These are phyloP conservation scores for Saguinus imperator DNA, from an alignment of 2,113 vertebrate genomes.

Conservation along the genomic window DNA sequence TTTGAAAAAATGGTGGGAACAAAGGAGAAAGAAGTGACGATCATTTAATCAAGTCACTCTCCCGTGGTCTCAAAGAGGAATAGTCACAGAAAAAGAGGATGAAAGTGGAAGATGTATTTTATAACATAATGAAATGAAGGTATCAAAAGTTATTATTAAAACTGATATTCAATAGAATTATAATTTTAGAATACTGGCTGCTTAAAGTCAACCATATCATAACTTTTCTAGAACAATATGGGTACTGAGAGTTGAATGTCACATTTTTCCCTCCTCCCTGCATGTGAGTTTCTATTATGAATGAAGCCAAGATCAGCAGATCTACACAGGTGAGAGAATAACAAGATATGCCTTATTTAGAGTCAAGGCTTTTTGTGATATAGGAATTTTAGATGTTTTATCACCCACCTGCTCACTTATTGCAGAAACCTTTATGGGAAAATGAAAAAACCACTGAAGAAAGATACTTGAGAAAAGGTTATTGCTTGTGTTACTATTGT, in stretches of 20 bases:
- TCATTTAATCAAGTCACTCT: neutral
- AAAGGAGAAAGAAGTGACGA: neutral
- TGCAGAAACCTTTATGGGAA: neutral
- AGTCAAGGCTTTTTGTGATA: neutral
- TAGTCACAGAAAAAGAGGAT: neutral
- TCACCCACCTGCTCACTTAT: neutral
- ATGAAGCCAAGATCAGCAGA: neutral
- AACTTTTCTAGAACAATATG: conserved; percentile 10
- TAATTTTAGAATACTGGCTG: neutral
- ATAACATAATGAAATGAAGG: neutral
- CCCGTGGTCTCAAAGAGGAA: rapidly evolving
- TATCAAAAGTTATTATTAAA: neutral
- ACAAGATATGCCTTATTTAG: neutral
- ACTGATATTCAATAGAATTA: neutral
- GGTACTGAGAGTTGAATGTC: neutral
- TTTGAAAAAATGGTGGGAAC: neutral
- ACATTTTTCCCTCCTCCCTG: neutral
- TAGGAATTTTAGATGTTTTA: neutral
- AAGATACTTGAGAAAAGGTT: neutral
- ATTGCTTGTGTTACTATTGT: neutral
- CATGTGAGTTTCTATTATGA: neutral
- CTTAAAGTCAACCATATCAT: neutral
- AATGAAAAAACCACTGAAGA: neutral
- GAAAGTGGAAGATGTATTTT: neutral
- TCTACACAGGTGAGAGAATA: neutral